Base-by-base conservation (phyloP, 2,797 vertebrate species). In the Pangasius larnaudii region DNA sequence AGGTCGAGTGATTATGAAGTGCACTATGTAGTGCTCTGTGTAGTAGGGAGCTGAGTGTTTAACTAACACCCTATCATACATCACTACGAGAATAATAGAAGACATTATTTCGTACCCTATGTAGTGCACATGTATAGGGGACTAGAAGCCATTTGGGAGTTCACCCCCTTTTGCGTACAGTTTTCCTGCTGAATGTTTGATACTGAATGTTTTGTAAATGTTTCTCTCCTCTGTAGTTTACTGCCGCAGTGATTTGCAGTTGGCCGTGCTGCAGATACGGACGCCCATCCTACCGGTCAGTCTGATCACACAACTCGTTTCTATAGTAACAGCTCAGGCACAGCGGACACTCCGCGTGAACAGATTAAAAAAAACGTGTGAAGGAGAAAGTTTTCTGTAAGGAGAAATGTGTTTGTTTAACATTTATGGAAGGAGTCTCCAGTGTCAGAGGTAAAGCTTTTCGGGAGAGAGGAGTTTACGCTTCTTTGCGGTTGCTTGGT, bases 211-310 rank as follows among this genome's bases (percentile, higher is more conserved):
- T 88, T 27, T 49, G 30, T 13, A 2, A 74, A 42, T 5, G 36
- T 63, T 46, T 19, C 5, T 19, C 27, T 65, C 39, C 19, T 19
- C 24, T 92, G 61, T 93, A 99, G 98, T 99, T 69, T 99, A 98
- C 91, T 94, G 95, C 0, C 93, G 95, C 71, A 93, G 95, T 90
- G 97, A 97, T 72, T 94, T 93, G 91, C 97, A 97, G 87, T 89
- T 99, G 89, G 97, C 96, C 6, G 97, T 97, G 92, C 96, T 99
- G 91, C 98, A 99, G 92, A 97, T 99, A 92, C 96, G 98, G 90
- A 96, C 98, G 0, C 97, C 98, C 79, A 95, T 99, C 86, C 94
- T 99, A 93, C 97, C 98, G 97, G 98, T 99, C 93, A 92, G 92
- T 46, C 11, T 3, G 7, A 24, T 51, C 61, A n/a, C n/a, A n/a